Percentiles rank a stretch among this genome's conserved stretches.
Conservation (phyloP, 2,888 invertebrate genomes). For the Glyphotaelius pellucidus region DNA sequence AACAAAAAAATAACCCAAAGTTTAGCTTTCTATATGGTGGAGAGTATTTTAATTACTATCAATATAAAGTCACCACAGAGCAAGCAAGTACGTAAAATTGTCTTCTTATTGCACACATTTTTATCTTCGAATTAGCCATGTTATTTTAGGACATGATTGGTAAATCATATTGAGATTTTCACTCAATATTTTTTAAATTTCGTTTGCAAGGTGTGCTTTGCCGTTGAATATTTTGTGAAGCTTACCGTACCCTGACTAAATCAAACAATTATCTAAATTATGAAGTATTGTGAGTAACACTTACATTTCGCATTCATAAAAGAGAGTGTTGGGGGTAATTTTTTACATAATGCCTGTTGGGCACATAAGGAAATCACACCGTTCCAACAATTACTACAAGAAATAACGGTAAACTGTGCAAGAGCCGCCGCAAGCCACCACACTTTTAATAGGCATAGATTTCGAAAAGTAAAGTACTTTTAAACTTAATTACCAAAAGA, state of each 20-base stretch:
- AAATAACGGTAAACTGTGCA: no score
- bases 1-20: slow-evolving; percentile 98
- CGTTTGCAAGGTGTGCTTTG: background rate
- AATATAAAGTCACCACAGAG: slow-evolving; percentile 96
- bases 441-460: no score
- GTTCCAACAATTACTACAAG: no score
- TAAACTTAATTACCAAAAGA: no score
- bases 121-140: background rate
- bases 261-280: background rate
- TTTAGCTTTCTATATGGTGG: slow-evolving; percentile 98
- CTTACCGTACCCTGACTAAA: background rate
- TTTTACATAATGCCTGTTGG: no score
- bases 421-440: no score
- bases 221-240: background rate
- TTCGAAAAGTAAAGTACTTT: no score
- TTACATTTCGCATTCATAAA: no score
- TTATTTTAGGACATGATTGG: background rate
- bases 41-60: slow-evolving; percentile 96
- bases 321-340: no score
- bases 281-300: no score
- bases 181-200: background rate
- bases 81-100: slow-evolving; percentile 88
- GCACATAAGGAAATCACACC: no score
- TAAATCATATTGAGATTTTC: no score
- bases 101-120: background rate